Evolutionary conservation across 2,888 invertebrate genomes (phyloP).

Genomic region (Apocheima hispidaria): DNA sequence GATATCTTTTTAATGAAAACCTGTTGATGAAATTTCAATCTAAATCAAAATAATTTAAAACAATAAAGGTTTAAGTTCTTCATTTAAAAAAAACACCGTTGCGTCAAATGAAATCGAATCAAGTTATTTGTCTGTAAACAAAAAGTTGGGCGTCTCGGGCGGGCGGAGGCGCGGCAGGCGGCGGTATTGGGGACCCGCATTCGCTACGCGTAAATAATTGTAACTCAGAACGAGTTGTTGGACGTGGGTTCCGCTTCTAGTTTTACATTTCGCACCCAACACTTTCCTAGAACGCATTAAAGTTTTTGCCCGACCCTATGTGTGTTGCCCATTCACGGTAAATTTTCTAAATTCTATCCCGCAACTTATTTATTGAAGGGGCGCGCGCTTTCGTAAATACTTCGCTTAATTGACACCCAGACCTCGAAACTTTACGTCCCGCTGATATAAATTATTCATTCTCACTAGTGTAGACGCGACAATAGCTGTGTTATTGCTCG

Average conservation of each 20-base stretch:
- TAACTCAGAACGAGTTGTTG: constrained; percentile 66
- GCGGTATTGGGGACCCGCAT: constrained; percentile 57
- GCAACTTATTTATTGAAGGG: constrained; percentile 72
- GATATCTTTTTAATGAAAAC: constrained; percentile 23
- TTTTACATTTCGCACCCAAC: constrained; percentile 75
- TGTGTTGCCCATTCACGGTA: constrained; percentile 68
- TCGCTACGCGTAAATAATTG: constrained; percentile 75
- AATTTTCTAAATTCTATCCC: constrained; percentile 78
- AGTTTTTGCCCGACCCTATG: constrained; percentile 69
- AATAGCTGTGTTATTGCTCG: constrained; percentile 57
- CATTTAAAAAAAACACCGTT: constrained; percentile 33
- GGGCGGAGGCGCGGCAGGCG: constrained; percentile 37
- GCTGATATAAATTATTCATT: constrained; percentile 69
- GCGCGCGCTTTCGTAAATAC: constrained; percentile 66
- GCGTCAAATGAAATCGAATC: constrained; percentile 56
- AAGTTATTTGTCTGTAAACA: constrained; percentile 61
- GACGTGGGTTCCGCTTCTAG: constrained; percentile 72
- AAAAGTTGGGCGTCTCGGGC: constrained; percentile 63
- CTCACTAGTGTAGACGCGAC: constrained; percentile 58
- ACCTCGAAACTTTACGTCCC: constrained; percentile 60
- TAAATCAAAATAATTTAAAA: constrained; percentile 30
- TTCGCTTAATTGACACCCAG: constrained; percentile 74
- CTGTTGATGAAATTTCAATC: not conserved
- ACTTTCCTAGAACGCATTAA: constrained; percentile 71
- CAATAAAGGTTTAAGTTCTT: not conserved